Evolutionary conservation across 2,113 vertebrate genomes (phyloP), one percentile per base, ranked within the genome.

Genomic region (Hippocampus abdominalis): DNA sequence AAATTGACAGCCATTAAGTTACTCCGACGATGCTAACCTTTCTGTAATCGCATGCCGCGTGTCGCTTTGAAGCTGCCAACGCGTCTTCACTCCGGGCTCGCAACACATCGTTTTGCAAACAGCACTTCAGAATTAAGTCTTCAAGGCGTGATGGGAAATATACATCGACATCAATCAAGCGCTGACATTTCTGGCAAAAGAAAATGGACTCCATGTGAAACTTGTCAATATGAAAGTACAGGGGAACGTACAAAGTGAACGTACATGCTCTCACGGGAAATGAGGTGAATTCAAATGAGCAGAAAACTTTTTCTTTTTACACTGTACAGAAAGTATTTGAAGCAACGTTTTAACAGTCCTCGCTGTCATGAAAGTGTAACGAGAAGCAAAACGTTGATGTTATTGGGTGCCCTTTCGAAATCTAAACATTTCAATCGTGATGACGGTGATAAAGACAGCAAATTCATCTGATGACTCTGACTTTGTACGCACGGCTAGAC

Each of bases 1-100:
- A 83, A 85, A 84, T 71, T 74, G 87, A 86, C 78, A 81, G 57
- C 71, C 66, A 75, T 77, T 79, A 73, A 83, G 70, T 82, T 82
- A 61, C 70, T 84, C 40, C 78, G 76, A 74, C 68, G 68, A 23
- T 18, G 56, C 74, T 81, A 79, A 87, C 84, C 77, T 77, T 73
- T 78, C 71, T 71, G 66, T 74, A 82, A 84, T 84, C 82, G 73
- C 66, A 29, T 36, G 71, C 36, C n/a, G 69, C 60, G 72, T 72
- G 53, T 16, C 59, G 76, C 78, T 79, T 77, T 76, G 66, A 81
- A 77, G 68, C 76, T 61, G 70, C 77, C 56, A 70, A 77, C 64
- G 40, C 75, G 25, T n/a, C n/a, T 25, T 54, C 32, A 76, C 77
- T 82, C 54, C 66, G 57, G 66, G 74, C 76, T 75, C 72, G 51